A percentile compares a stretch with the other conserved stretches of the same genome.
Conservation (phyloP, 1,140 invertebrate species). For the Tetramorium simillimum region DNA sequence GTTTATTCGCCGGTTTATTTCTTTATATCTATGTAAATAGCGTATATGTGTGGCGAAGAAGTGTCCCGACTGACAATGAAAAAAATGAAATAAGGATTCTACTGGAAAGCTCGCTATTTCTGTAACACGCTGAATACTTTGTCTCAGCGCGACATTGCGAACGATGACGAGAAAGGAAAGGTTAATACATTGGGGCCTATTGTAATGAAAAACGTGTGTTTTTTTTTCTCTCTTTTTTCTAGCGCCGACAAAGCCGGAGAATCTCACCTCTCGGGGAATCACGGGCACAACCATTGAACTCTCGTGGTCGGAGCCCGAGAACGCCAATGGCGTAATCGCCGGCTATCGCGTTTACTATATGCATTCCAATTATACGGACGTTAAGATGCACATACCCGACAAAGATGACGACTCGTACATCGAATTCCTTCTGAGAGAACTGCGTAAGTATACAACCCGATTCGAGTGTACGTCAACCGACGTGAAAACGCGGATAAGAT, state of each 20-base stretch:
- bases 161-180: background rate
- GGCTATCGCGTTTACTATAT: conserved; percentile 91
- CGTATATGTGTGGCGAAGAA: background rate
- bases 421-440: conserved; percentile 86
- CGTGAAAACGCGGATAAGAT: background rate
- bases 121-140: background rate
- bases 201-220: background rate
- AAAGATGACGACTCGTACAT: conserved; percentile 84
- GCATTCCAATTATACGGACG: conserved; percentile 89
- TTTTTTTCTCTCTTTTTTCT: conserved; percentile 68
- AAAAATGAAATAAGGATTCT: background rate
- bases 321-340: conserved; percentile 89
- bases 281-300: conserved; percentile 92
- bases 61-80: background rate
- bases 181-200: background rate
- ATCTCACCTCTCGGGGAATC: conserved; percentile 91
- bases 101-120: background rate
- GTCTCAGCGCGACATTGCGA: background rate
- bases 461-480: no score
- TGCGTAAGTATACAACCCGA: conserved; percentile 87
- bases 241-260: conserved; percentile 94
- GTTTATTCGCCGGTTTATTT: background rate
- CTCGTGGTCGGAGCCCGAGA: conserved; percentile 91
- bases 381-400: conserved; percentile 84
- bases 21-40: conserved; percentile 10